A percentile compares a stretch with the other conserved stretches of the same genome.
Conservation (phyloP, 1,140 invertebrate species). For the Megalopta genalis region DNA sequence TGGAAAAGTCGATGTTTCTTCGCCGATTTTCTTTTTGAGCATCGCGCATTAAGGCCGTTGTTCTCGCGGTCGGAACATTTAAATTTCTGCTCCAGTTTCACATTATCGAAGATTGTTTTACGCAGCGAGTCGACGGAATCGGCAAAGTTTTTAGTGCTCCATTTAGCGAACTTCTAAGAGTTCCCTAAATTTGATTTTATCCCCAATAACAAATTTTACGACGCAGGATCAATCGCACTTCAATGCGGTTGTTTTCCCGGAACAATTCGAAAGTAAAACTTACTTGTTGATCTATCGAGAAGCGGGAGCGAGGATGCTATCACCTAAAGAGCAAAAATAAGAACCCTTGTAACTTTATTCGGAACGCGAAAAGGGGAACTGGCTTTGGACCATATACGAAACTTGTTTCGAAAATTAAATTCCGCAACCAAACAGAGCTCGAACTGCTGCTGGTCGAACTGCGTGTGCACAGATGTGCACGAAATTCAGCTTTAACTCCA, state of each 20-base stretch:
- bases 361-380: background rate
- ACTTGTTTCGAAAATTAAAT: no score
- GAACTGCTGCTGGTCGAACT: background rate
- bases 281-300: background rate
- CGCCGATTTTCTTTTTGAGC: slow-evolving; percentile 5
- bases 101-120: background rate
- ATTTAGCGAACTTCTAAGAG: background rate
- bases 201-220: no score
- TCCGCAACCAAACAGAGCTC: background rate
- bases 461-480: background rate
- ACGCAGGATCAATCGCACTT: no score
- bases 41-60: slow-evolving; percentile 17
- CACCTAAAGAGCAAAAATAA: background rate
- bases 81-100: background rate
- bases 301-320: background rate
- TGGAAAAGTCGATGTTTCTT: slow-evolving; percentile 15
- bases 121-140: background rate
- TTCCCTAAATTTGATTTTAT: no score
- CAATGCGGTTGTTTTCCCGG: no score
- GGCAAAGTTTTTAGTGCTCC: background rate
- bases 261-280: no score
- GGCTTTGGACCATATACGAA: background rate
- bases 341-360: background rate
- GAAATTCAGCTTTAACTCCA: slow-evolving; percentile 35
- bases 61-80: background rate